phyloP scores from a whole-genome alignment of 2,888 invertebrate species.

The Argyresthia albistria region DNA sequence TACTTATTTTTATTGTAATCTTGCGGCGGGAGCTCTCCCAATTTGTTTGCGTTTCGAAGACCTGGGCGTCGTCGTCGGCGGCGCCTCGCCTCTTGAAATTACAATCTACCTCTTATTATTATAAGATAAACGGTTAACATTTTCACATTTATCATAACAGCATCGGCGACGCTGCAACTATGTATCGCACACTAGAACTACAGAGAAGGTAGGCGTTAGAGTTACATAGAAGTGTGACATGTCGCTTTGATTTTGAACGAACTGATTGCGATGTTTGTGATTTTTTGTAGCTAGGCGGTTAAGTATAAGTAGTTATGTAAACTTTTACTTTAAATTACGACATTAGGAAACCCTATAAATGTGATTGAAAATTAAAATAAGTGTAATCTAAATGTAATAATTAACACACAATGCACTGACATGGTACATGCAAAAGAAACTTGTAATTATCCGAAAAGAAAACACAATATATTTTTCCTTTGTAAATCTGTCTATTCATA shows the following conservation, averaged over 20 bases:
- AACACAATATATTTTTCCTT: too few species aligned
- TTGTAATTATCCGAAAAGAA: too few species aligned
- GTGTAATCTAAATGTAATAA: constrained; percentile 3
- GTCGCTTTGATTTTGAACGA: constrained; percentile 8
- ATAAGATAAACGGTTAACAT: constrained; percentile 42
- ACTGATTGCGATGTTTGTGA: constrained; percentile 5
- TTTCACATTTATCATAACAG: neutral
- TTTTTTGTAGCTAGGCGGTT: constrained; percentile 5
- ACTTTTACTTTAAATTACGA: neutral
- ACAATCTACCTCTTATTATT: constrained; percentile 67
- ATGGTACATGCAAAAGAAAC: too few species aligned
- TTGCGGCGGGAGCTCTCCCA: constrained; percentile 18
- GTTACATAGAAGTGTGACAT: too few species aligned
- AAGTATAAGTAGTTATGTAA: neutral
- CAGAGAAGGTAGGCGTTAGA: neutral
- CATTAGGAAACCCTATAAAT: constrained; percentile 5
- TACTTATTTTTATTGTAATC: constrained; percentile 32
- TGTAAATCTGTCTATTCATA: too few species aligned
- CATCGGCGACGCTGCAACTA: neutral
- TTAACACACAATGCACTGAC: neutral
- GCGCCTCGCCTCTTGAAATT: constrained; percentile 52
- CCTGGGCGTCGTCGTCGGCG: neutral
- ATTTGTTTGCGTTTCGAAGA: constrained; percentile 12
- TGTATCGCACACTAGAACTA: constrained; percentile 9
- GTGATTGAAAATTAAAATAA: neutral